Percentiles rank a stretch among this genome's conserved stretches.
phyloP scores from a whole-genome alignment of 2,888 invertebrate species.

The Dynastes hyllus region DNA sequence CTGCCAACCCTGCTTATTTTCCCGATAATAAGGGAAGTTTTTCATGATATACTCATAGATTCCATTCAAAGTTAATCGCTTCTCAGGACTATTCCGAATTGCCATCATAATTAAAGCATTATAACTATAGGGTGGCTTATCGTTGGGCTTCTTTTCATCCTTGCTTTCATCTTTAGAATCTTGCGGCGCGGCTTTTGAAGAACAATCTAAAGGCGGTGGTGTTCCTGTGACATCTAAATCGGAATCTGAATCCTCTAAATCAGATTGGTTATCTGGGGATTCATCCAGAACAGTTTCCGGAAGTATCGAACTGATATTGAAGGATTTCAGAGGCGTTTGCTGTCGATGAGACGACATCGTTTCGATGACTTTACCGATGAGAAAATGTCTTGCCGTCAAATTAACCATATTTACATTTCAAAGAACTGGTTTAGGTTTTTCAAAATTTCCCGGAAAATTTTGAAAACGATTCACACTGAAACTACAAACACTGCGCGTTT shows the following conservation, averaged over 20 bases:
- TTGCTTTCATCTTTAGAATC: conserved; percentile 57
- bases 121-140: conserved; percentile 98
- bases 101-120: conserved; percentile 99
- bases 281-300: conserved; percentile 76
- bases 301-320: conserved; percentile 87
- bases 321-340: conserved; percentile 80
- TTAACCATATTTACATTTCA: conserved; percentile 61
- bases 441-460: not conserved
- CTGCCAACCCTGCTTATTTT: conserved; percentile 99
- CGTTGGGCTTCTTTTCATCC: conserved; percentile 83
- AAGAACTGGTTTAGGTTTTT: not conserved
- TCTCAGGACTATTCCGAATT: conserved; percentile 92
- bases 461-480: not conserved
- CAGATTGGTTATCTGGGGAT: conserved; percentile 62
- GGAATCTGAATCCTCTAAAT: conserved; percentile 79
- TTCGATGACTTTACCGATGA: conserved; percentile 43
- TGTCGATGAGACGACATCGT: conserved; percentile 70
- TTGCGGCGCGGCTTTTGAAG: conserved; percentile 70
- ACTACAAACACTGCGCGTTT: not conserved
- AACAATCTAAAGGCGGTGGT: conserved; percentile 82
- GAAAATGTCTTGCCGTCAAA: conserved; percentile 48
- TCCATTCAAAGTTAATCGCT: conserved; percentile 93
- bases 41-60: conserved; percentile 99
- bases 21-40: conserved; percentile 97
- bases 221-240: conserved; percentile 83